Evolutionary conservation across 2,113 vertebrate species (phyloP).

Genomic region (Corynorhinus townsendii): DNA sequence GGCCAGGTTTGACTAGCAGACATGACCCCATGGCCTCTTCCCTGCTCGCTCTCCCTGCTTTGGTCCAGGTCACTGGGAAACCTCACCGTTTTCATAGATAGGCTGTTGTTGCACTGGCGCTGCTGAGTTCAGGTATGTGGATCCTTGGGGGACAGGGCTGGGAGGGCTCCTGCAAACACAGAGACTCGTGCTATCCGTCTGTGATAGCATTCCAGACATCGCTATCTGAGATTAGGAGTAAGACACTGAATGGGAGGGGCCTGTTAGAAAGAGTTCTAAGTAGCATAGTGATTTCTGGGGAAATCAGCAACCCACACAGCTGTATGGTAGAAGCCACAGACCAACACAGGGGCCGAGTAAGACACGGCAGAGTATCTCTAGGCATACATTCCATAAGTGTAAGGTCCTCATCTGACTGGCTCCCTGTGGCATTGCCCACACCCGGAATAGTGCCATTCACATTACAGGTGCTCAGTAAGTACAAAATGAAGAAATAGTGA

Average conservation of each 20-base stretch:
- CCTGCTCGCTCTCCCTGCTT: neutral
- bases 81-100: conserved; percentile 57
- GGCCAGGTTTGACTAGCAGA: neutral
- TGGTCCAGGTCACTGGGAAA: neutral
- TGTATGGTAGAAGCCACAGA: neutral
- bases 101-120: neutral
- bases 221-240: neutral
- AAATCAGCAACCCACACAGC: neutral
- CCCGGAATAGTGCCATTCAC: neutral
- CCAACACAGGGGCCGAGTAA: fast-evolving
- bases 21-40: neutral
- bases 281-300: neutral
- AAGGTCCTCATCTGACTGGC: neutral
- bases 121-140: conserved; percentile 1
- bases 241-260: neutral
- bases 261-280: neutral
- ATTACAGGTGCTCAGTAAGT: neutral
- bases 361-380: no score
- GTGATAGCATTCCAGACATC: neutral
- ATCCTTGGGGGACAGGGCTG: neutral
- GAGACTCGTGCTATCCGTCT: neutral
- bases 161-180: conserved; percentile 47
- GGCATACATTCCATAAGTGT: no score
- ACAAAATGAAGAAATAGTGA: neutral
- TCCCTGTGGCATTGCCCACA: neutral